phyloP scores from a whole-genome alignment of 2,888 invertebrate genomes.

The Chymomyza amoena region DNA sequence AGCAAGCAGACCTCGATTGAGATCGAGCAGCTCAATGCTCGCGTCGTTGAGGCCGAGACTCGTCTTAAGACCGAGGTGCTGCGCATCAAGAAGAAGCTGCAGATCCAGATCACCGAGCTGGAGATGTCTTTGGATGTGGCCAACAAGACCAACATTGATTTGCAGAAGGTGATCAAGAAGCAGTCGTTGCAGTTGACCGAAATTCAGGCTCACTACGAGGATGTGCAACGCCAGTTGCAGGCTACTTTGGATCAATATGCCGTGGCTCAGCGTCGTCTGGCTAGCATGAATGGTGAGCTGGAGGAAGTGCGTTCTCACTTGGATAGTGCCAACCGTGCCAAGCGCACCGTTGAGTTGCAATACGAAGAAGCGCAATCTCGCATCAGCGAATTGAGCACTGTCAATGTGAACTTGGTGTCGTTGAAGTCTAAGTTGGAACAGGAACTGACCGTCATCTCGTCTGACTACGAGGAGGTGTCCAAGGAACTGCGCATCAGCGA shows the following conservation, averaged over 20 bases:
- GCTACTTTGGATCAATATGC: conserved; percentile 96
- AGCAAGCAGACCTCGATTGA: conserved; percentile 99
- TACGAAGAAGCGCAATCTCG: conserved; percentile 94
- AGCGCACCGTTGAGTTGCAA: conserved; percentile 92
- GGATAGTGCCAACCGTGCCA: conserved; percentile 94
- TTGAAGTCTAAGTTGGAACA: conserved; percentile 97
- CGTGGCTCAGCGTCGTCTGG: conserved; percentile 93
- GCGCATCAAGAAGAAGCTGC: conserved; percentile 99
- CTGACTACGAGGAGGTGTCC: conserved; percentile 98
- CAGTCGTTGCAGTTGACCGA: conserved; percentile 94
- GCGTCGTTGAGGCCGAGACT: conserved; percentile 97
- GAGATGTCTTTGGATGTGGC: conserved; percentile 98
- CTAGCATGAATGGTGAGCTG: conserved; percentile 94
- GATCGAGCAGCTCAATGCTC: conserved; percentile 96
- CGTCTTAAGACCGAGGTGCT: conserved; percentile 96
- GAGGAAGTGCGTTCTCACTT: conserved; percentile 96
- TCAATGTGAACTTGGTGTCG: conserved; percentile 96
- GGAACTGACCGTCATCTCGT: conserved; percentile 92
- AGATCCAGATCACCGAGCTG: conserved; percentile 97
- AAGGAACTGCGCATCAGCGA: conserved; percentile 95
- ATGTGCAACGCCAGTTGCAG: conserved; percentile 96
- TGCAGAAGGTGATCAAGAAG: conserved; percentile 98
- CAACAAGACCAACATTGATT: conserved; percentile 98
- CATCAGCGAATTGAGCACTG: conserved; percentile 95
- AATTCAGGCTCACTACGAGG: conserved; percentile 97